These are phyloP conservation scores for Cryptocephalus primarius DNA, from an alignment of 2,888 invertebrate species.

Conservation along the genomic window DNA sequence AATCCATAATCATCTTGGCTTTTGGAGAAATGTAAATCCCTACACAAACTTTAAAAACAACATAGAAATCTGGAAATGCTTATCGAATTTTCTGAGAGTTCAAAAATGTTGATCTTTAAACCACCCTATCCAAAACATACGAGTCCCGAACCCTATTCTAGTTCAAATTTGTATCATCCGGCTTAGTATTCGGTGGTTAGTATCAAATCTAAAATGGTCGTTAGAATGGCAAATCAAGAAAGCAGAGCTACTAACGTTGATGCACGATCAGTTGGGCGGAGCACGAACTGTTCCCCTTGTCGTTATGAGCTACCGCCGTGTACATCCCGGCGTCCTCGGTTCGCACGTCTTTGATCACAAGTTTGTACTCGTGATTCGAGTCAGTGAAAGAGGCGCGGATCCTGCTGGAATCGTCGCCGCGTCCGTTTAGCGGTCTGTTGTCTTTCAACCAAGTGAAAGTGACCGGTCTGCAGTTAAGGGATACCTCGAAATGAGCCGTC, in stretches of 20 bases:
- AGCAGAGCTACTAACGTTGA: slow-evolving; percentile 53
- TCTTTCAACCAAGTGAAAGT: slow-evolving; percentile 79
- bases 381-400: slow-evolving; percentile 50
- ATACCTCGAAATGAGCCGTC: slow-evolving; percentile 70
- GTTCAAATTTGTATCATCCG: too few relatives aligned
- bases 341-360: slow-evolving; percentile 63
- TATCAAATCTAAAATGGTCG: too few relatives aligned
- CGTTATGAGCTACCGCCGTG: slow-evolving; percentile 76
- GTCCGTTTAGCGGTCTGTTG: slow-evolving; percentile 66
- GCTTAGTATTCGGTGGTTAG: too few relatives aligned
- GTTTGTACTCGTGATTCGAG: slow-evolving; percentile 52
- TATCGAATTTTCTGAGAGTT: too few relatives aligned
- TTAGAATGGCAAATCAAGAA: not conserved
- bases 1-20: too few relatives aligned
- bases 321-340: slow-evolving; percentile 81
- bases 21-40: too few relatives aligned
- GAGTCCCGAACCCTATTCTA: too few relatives aligned
- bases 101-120: too few relatives aligned
- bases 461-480: slow-evolving; percentile 52
- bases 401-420: slow-evolving; percentile 59
- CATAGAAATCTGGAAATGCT: too few relatives aligned
- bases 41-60: too few relatives aligned
- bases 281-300: slow-evolving; percentile 68
- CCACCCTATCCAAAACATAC: too few relatives aligned
- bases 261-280: slow-evolving; percentile 81